Base-by-base conservation (phyloP, 2,888 invertebrate species). In the Nomada fucata region DNA sequence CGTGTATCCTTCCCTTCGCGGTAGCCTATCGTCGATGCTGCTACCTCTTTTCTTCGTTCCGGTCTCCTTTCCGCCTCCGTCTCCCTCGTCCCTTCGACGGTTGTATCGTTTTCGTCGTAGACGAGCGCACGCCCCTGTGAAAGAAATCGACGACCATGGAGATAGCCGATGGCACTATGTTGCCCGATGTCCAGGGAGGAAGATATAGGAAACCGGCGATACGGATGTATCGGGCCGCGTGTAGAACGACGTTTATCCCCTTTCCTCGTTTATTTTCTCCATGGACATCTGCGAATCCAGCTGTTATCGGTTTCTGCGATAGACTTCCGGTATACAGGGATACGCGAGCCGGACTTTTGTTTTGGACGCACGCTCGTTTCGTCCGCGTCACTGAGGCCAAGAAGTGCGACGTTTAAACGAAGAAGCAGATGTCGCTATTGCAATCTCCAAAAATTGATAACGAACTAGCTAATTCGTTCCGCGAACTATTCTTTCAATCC, bases 241-340 rank as follows among this genome's bases (percentile, higher is more conserved):
- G 70, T 69, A 60, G 44, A 36, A 68, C 68, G 68, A 81, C 60
- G 75, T 82, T 84, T 80, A 82, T 86, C 82, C 79, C 75, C 29
- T 50, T 65, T 60, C 15, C 23, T 69, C 53, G n/a, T 20, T 44
- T 52, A 20, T n/a, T 63, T 73, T 23, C 20, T 15, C 4, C 53
- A 53, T 72, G 36, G 60, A 69, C 65, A 68, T 79, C 75, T 71
- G 60, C 57, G 44, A 44, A 29, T 29, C 20, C 9, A 11, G 50
- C 71, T 50, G 59, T 68, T 69, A 77, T 75, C 64, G 29, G 75
- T 23, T 53, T 71, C 65, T 13, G 44, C 47, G 57, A 52, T 61
- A 23, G 36, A 36, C 67, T 68, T 69, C 29, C 64, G 50, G 26
- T 63, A 53, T 55, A 36, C n/a, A 18, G 29, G 23, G 55, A 50